Conservation (phyloP, 1,140 invertebrate genomes). For the Drosophila truncata region DNA sequence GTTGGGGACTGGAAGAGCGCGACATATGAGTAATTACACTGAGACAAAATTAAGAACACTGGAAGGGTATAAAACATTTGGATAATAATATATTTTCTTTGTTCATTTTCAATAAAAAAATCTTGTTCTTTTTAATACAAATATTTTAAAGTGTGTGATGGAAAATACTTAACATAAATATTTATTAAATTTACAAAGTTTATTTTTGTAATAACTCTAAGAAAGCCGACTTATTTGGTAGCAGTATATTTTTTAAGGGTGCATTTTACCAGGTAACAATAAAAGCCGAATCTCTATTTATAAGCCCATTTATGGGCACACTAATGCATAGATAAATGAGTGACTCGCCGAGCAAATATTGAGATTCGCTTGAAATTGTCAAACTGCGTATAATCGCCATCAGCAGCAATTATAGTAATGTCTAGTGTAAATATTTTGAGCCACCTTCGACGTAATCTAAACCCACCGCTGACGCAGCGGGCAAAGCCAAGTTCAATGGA, state of each 20-base stretch:
- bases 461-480: conserved; percentile 42
- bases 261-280: conserved; percentile 40
- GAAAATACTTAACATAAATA: too few species aligned
- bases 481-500: conserved; percentile 68
- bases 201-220: too few species aligned
- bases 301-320: conserved; percentile 60
- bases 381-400: conserved; percentile 54
- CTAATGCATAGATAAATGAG: conserved; percentile 60
- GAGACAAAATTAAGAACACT: neutral
- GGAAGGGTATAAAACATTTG: too few species aligned
- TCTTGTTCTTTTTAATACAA: too few species aligned
- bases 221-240: neutral
- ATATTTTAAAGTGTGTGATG: too few species aligned
- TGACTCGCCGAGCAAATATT: conserved; percentile 66
- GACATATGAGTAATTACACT: conserved; percentile 1
- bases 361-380: conserved; percentile 65
- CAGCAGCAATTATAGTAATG: conserved; percentile 56
- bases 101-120: too few species aligned
- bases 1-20: neutral
- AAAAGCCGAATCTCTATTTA: conserved; percentile 50
- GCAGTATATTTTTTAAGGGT: neutral
- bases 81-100: too few species aligned
- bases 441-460: conserved; percentile 45
- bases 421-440: conserved; percentile 64
- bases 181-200: too few species aligned